Evolutionary conservation across 2,797 vertebrate species (phyloP).

Genomic region (Carcharodon carcharias): DNA sequence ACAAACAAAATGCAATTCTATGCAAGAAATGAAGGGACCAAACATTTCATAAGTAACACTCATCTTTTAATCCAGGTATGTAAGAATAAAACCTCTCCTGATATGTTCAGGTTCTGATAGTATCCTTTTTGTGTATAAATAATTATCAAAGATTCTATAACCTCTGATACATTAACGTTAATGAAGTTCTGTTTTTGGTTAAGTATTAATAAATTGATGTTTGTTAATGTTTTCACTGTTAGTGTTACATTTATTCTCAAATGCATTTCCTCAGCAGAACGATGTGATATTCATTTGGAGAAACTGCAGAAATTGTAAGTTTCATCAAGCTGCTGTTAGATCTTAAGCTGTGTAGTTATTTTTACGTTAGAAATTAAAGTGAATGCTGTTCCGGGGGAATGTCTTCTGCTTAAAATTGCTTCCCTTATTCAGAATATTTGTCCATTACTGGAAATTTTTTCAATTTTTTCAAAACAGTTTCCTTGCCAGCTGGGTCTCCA

Average conservation of each 20-base stretch:
- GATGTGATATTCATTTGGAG: slow-evolving; percentile 59
- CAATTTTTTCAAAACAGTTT: not conserved
- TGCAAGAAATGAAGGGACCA: not conserved
- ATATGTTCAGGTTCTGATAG: not conserved
- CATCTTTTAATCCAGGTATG: not conserved
- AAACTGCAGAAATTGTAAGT: slow-evolving; percentile 66
- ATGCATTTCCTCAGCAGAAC: slow-evolving; percentile 57
- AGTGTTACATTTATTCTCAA: not conserved
- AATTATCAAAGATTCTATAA: not conserved
- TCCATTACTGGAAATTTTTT: not conserved
- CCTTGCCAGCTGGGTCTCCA: not conserved
- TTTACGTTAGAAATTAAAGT: not conserved
- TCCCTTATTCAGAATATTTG: not conserved
- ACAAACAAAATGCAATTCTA: not conserved
- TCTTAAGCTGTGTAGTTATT: not conserved
- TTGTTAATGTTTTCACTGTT: not conserved
- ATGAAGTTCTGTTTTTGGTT: not conserved
- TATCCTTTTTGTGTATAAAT: not conserved
- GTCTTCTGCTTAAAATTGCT: not conserved
- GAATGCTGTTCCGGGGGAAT: not conserved
- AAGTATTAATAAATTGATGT: not conserved
- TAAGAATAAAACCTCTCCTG: not conserved
- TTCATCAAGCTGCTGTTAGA: not conserved
- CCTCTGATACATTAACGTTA: not conserved
- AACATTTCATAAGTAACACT: not conserved